Base-by-base conservation (phyloP, 2,888 invertebrate species). In the Campaea margaritaria region DNA sequence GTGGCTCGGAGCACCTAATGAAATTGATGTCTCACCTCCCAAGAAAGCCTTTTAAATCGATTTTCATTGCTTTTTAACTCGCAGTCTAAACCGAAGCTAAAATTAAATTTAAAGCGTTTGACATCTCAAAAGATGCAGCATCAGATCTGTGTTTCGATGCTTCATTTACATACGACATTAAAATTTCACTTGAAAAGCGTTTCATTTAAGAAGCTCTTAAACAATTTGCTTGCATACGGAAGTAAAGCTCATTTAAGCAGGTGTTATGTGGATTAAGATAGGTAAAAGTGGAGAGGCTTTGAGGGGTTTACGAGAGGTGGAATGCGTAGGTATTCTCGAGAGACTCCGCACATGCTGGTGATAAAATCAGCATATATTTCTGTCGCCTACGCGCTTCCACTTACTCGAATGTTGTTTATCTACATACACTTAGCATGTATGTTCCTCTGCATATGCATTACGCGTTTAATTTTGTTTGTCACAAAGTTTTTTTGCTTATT, bases 341-440 rank as follows among this genome's bases (percentile, higher is more conserved):
- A 72, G 78, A 71, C 70, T 75, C 76, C 72, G 64, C 78, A 76
- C 75, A 79, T 76, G 74, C 65, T 70, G 65, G 79, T 81, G 78
- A 83, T 84, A 83, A 83, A 81, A 84, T 84, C 83, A 83, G 74
- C 84, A 84, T 84, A 84, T 80, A 81, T 83, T 83, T 70, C 63
- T 69, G 74, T 68, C 73, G 70, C 67, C 64, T 70, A 67, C 67
- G 68, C 68, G 64, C 64, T 52, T 69, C 69, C 65, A 54, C 53
- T 64, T 55, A 64, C 57, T 51, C 49, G 39, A 27, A 44, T 31
- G 52, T 55, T 58, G 51, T 52, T 56, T 63, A 52, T 52, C 39
- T 56, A 52, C 54, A 53, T 39, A 34, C 39, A 55, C 39, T 55
- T 39, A 27, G 39, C 14, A 13, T 39, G 39, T 39, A 39, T 14